These are phyloP conservation scores for Scarus forsteni DNA, from an alignment of 2,797 vertebrate genomes.

Conservation along the genomic window DNA sequence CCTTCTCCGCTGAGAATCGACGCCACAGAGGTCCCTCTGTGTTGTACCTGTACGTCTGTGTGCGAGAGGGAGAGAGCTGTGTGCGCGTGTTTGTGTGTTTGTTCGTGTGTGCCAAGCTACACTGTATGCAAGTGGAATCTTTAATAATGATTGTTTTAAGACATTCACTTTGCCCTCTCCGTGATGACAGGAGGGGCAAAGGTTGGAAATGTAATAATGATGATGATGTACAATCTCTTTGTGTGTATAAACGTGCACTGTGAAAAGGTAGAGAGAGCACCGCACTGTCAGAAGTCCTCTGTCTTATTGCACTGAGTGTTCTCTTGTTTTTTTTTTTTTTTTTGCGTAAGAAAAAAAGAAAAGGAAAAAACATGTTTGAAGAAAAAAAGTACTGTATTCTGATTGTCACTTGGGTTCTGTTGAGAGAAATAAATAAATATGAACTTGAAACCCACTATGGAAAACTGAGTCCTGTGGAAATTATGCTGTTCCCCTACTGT, in stretches of 20 bases:
- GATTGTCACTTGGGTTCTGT: constrained; percentile 87
- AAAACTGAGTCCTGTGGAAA: constrained; percentile 35
- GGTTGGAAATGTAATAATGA: constrained; percentile 87
- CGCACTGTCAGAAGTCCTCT: constrained; percentile 94
- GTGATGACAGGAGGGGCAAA: constrained; percentile 82
- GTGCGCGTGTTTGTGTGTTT: constrained; percentile 38
- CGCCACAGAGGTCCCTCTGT: constrained; percentile 65
- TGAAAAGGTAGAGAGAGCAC: constrained; percentile 91
- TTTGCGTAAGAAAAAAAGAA: constrained; percentile 67
- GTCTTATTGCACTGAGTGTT: constrained; percentile 98
- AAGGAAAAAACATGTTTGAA: constrained; percentile 74
- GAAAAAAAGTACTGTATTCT: constrained; percentile 84
- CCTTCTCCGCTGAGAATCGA: constrained; percentile 64
- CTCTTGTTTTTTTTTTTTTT: constrained; percentile 84
- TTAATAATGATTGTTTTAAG: constrained; percentile 88
- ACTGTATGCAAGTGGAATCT: constrained; percentile 82
- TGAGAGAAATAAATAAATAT: constrained; percentile 87
- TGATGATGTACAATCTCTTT: constrained; percentile 94
- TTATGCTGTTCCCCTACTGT: constrained; percentile 20
- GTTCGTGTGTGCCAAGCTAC: constrained; percentile 76
- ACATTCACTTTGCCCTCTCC: constrained; percentile 90
- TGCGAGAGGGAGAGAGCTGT: constrained; percentile 59
- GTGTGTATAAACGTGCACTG: constrained; percentile 96
- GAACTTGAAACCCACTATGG: constrained; percentile 76
- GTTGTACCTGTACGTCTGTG: constrained; percentile 61